A percentile compares a stretch with the other conserved stretches of the same genome.
phyloP scores from a whole-genome alignment of 2,797 vertebrate species.

The Gymnopithys bicolor region DNA sequence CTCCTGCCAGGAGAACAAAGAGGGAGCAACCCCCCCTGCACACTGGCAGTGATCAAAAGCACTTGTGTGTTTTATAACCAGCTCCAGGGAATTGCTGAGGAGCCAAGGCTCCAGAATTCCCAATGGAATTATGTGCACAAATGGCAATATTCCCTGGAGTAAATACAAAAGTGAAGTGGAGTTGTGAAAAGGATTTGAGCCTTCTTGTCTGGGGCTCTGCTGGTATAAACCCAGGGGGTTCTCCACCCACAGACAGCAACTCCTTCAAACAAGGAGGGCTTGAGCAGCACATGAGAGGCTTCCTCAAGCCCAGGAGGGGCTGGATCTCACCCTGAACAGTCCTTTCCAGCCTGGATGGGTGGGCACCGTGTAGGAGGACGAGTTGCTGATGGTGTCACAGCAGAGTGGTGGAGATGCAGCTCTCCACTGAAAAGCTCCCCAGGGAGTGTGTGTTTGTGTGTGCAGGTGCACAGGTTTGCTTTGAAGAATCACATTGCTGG shows the following conservation, averaged over 20 bases:
- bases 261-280: neutral
- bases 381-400: neutral
- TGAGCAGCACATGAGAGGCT: neutral
- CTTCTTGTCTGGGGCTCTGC: neutral
- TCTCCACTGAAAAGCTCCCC: neutral
- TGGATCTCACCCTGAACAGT: neutral
- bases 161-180: neutral
- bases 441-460: neutral
- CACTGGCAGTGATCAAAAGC: neutral
- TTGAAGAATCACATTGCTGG: neutral
- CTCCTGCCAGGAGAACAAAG: neutral
- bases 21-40: neutral
- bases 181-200: neutral
- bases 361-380: neutral
- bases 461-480: neutral
- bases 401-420: neutral
- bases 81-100: neutral
- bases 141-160: neutral
- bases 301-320: neutral
- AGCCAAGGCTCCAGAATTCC: neutral
- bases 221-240: accelerated
- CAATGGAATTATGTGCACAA: neutral
- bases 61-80: neutral
- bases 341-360: neutral
- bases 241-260: neutral